Evolutionary conservation across 1,140 invertebrate species (phyloP).

Genomic region (Heliothis virescens): DNA sequence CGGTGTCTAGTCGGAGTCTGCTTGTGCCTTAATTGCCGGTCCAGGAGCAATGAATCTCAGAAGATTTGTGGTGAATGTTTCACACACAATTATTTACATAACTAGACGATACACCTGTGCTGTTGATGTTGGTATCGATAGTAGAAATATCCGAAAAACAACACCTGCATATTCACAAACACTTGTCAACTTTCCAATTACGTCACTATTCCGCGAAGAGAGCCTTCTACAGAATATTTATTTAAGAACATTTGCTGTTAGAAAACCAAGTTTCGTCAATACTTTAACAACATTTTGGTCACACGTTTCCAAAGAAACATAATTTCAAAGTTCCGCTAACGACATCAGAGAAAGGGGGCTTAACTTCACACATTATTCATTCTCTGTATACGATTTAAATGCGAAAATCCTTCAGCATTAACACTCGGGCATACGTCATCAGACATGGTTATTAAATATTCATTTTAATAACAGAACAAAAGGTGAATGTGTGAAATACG

Average conservation of each 20-base stretch:
- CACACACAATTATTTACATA: slow-evolving; percentile 55
- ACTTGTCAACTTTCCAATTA: background rate
- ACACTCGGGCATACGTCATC: slow-evolving; percentile 46
- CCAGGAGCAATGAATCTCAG: slow-evolving; percentile 64
- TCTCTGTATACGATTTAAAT: slow-evolving; percentile 8
- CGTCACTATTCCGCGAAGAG: background rate
- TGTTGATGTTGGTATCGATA: background rate
- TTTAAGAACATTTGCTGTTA: background rate
- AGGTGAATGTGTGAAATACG: slow-evolving; percentile 69
- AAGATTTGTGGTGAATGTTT: slow-evolving; percentile 60
- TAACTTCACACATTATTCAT: slow-evolving; percentile 28
- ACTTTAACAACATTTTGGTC: background rate
- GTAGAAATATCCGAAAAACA: too few relatives aligned
- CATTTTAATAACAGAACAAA: slow-evolving; percentile 76
- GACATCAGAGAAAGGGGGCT: slow-evolving; percentile 12
- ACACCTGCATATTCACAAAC: background rate
- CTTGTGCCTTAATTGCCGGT: slow-evolving; percentile 70
- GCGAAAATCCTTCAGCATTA: slow-evolving; percentile 44
- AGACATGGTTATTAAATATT: slow-evolving; percentile 77
- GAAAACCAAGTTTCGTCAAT: background rate
- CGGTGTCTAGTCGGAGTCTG: slow-evolving; percentile 65
- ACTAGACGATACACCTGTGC: slow-evolving; percentile 45
- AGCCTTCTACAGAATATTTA: background rate
- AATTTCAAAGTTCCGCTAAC: slow-evolving; percentile 1
- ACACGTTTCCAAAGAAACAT: background rate